phyloP scores from a whole-genome alignment of 1,140 invertebrate genomes.

The Drosophila insularis region DNA sequence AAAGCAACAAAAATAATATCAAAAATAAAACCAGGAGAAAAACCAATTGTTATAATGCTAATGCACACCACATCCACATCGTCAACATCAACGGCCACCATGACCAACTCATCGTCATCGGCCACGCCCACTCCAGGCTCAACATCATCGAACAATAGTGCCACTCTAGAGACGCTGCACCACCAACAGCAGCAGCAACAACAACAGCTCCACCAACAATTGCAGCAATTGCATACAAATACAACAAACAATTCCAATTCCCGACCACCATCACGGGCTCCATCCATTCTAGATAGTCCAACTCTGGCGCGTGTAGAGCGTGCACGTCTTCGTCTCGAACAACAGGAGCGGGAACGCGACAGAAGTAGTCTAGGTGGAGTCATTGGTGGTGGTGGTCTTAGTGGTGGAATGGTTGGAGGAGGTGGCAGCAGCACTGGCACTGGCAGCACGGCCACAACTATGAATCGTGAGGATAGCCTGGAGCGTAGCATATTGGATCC shows the following conservation, averaged over 20 bases:
- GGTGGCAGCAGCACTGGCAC: conserved; percentile 59
- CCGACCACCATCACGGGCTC: conserved; percentile 77
- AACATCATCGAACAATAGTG: conserved; percentile 75
- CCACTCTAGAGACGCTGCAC: conserved; percentile 67
- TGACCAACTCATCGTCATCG: conserved; percentile 75
- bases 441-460: conserved; percentile 69
- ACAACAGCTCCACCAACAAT: conserved; percentile 57
- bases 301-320: conserved; percentile 84
- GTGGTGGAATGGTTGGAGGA: conserved; percentile 10
- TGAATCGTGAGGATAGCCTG: conserved; percentile 79
- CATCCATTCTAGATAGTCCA: conserved; percentile 84
- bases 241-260: conserved; percentile 68
- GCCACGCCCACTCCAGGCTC: conserved; percentile 78
- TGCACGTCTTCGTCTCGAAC: conserved; percentile 83
- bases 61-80: conserved; percentile 68
- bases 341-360: conserved; percentile 67
- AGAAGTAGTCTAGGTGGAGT: conserved; percentile 48
- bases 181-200: conserved; percentile 67
- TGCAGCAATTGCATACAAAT: conserved; percentile 53
- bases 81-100: conserved; percentile 65
- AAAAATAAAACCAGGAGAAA: neutral
- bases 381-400: conserved; percentile 14
- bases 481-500: conserved; percentile 80
- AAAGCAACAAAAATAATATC: neutral
- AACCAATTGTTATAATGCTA: conserved; percentile 39